A percentile compares a stretch with the other conserved stretches of the same genome.
phyloP scores from a whole-genome alignment of 2,888 invertebrate species.

The Isotomurus palustris region DNA sequence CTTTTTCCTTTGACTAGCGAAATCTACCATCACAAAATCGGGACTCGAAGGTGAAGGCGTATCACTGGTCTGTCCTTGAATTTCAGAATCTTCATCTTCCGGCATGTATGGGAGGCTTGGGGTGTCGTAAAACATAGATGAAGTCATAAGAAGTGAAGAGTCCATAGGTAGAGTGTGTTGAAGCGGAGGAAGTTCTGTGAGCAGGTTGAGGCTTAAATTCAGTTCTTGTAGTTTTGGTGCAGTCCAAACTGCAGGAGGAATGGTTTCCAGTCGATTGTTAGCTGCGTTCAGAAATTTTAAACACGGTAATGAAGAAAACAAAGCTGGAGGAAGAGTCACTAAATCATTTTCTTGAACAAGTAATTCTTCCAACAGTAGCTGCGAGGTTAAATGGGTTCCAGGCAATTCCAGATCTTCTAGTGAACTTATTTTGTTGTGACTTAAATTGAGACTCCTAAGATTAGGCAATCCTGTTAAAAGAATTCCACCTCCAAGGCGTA shows the following conservation, averaged over 20 bases:
- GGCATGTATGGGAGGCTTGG: conserved; percentile 44
- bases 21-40: conserved; percentile 45
- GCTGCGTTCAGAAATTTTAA: conserved; percentile 83
- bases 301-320: conserved; percentile 70
- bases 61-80: too few species aligned
- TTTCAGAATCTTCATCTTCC: conserved; percentile 28
- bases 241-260: conserved; percentile 81
- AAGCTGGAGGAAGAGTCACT: conserved; percentile 70
- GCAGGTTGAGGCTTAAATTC: conserved; percentile 81
- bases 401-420: conserved; percentile 59
- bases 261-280: conserved; percentile 79
- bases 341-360: conserved; percentile 78
- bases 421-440: conserved; percentile 85
- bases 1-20: conserved; percentile 39
- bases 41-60: conserved; percentile 41
- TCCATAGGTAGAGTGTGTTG: too few species aligned
- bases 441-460: conserved; percentile 74
- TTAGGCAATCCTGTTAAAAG: conserved; percentile 82
- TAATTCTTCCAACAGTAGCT: conserved; percentile 81
- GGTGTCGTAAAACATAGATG: conserved; percentile 41
- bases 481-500: conserved; percentile 70
- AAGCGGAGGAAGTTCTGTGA: conserved; percentile 63
- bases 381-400: conserved; percentile 48
- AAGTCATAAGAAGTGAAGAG: conserved; percentile 37
- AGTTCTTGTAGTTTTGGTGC: conserved; percentile 80